Evolutionary conservation across 2,888 invertebrate genomes (phyloP).

Genomic region (Chaetoderma sp.): DNA sequence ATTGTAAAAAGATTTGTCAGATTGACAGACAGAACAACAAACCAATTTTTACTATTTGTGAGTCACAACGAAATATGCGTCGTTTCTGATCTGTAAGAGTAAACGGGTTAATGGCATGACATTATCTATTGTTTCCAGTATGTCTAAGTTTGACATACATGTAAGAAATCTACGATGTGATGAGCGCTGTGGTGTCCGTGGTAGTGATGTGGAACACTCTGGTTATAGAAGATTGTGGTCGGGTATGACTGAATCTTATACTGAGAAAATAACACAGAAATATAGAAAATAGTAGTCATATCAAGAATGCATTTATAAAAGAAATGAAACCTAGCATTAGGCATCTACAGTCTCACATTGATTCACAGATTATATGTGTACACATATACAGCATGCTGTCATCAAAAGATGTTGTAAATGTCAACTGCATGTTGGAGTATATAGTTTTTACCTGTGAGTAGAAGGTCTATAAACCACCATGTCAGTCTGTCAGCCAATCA

Average conservation of each 20-base stretch:
- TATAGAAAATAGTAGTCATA: not conserved
- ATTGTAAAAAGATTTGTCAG: too few relatives aligned
- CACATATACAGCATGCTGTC: too few relatives aligned
- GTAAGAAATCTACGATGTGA: slow-evolving; percentile 77
- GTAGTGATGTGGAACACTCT: slow-evolving; percentile 73
- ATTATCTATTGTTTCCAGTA: too few relatives aligned
- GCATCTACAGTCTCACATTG: not conserved
- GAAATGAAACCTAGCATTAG: not conserved
- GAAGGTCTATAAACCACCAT: not conserved
- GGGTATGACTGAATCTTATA: slow-evolving; percentile 79
- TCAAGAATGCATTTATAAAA: not conserved
- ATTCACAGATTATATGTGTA: not conserved
- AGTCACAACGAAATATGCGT: too few relatives aligned
- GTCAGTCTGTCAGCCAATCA: not conserved
- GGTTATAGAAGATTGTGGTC: slow-evolving; percentile 78
- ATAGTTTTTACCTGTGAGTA: not conserved
- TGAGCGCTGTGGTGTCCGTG: slow-evolving; percentile 75
- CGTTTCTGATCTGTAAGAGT: too few relatives aligned
- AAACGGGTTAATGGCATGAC: too few relatives aligned
- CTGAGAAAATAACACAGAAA: slow-evolving; percentile 48
- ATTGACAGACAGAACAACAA: too few relatives aligned
- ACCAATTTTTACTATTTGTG: too few relatives aligned
- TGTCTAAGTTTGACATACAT: too few relatives aligned
- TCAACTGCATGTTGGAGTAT: too few relatives aligned
- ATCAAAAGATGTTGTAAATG: too few relatives aligned